These are phyloP conservation scores for Cottoperca gobio DNA, from an alignment of 2,797 vertebrate genomes.

Conservation along the genomic window DNA sequence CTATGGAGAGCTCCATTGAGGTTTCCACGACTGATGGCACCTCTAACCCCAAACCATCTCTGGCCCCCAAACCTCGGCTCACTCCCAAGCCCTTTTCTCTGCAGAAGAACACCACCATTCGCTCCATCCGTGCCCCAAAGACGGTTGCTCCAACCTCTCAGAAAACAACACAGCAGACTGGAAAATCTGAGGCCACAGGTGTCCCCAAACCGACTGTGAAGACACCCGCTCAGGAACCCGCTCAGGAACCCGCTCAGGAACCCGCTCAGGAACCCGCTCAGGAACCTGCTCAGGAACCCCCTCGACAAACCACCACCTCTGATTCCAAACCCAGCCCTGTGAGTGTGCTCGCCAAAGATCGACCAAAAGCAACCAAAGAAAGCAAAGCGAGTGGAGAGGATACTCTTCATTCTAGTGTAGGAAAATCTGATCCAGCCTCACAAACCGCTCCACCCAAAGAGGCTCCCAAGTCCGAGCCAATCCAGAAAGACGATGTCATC, in stretches of 20 bases:
- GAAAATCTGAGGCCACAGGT: slow-evolving; percentile 8
- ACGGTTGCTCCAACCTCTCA: neutral
- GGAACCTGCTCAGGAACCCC: slow-evolving; percentile 14
- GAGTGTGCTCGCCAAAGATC: slow-evolving; percentile 22
- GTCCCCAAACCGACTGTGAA: slow-evolving; percentile 13
- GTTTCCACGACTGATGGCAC: slow-evolving; percentile 40
- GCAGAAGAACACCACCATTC: slow-evolving; percentile 77
- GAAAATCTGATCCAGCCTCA: slow-evolving; percentile 33
- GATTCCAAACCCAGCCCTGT: slow-evolving; percentile 44
- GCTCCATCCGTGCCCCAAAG: slow-evolving; percentile 72
- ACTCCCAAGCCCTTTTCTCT: slow-evolving; percentile 90
- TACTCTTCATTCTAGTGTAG: slow-evolving; percentile 8
- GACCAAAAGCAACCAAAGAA: slow-evolving; percentile 34
- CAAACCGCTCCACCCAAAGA: slow-evolving; percentile 30
- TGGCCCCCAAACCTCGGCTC: slow-evolving; percentile 82
- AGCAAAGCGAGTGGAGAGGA: slow-evolving; percentile 24
- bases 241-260: slow-evolving; percentile 26
- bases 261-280: slow-evolving; percentile 24
- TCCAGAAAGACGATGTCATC: slow-evolving; percentile 37
- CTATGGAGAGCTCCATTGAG: slow-evolving; percentile 74
- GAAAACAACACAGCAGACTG: slow-evolving; percentile 21
- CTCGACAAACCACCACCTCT: slow-evolving; percentile 19
- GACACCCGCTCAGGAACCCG: slow-evolving; percentile 3
- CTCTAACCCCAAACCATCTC: slow-evolving; percentile 62
- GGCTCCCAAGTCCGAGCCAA: slow-evolving; percentile 25